Base-by-base conservation (phyloP, 2,113 vertebrate species). In the Etheostoma cragini region DNA sequence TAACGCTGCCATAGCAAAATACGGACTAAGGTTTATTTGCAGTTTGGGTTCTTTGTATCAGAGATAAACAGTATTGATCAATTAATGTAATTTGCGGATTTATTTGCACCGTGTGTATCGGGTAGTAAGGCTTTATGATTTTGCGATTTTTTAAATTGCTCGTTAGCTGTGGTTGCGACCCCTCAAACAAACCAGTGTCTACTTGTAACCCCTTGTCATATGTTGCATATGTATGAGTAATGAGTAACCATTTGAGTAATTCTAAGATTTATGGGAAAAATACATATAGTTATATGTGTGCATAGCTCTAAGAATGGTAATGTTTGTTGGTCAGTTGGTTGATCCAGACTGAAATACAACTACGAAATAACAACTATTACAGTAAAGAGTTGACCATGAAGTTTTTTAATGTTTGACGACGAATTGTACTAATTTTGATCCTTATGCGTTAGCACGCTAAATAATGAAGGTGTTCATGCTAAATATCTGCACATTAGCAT, bases 1-100 rank as follows among this genome's bases (percentile, higher is more conserved):
- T 78, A 17, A 75, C 76, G 77, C 33, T 65, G 30, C 17, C 7
- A 19, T 46, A 2, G 6, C 14, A 3, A 33, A 66, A 57, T 67
- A 26, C 15, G 57, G 22, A 77, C 33, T 42, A 13, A 74, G 8
- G 50, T 8, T 46, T 57, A 6, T 65, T 54, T 77, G 22, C 61
- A 46, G 22, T 15, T 24, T 52, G 33, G 14, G 30, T 22, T 71
- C 8, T 54, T 45, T 78, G 21, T 33, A 16, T 45, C 38, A 16
- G 16, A 30, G 21, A 26, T 35, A 19, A 57, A 42, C 38, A 42
- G 38, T 42, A 6, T 22, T 56, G 47, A n/a, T 45, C 22, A 52
- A 72, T 67, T 46, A 60, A 71, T 46, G n/a, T 42, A 15, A 61
- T 62, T 50, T 69, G 1, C 17, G 24, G 14, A 53, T 67, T 60